Conservation (phyloP, 2,797 vertebrate species). For the Rhabdophis nuchalis region DNA sequence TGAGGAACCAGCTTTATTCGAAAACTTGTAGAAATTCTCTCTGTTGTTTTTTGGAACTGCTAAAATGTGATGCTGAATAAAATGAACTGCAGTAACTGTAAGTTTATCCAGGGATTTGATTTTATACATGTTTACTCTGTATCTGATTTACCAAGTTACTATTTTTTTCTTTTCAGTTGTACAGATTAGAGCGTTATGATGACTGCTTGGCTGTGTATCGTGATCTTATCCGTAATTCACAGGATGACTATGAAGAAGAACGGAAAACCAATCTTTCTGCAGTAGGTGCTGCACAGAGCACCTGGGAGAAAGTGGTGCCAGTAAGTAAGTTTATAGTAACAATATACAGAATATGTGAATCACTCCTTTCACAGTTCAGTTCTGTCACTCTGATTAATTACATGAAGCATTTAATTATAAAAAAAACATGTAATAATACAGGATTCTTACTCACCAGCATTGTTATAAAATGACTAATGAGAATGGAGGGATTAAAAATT, state of each 20-base stretch:
- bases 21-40: background rate
- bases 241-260: conserved; percentile 98
- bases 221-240: conserved; percentile 95
- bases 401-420: background rate
- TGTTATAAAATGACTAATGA: background rate
- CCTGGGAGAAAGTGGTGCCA: conserved; percentile 83
- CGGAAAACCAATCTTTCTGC: conserved; percentile 96
- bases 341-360: too few species aligned
- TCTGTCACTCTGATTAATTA: background rate
- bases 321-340: conserved; percentile 68
- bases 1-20: background rate
- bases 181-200: conserved; percentile 88
- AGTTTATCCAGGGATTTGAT: background rate
- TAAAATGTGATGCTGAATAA: background rate
- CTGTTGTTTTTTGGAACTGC: background rate
- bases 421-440: background rate
- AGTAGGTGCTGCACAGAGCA: conserved; percentile 90
- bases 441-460: background rate
- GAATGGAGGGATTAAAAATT: background rate
- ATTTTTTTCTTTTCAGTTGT: conserved; percentile 74
- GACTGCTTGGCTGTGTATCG: conserved; percentile 91
- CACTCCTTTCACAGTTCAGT: background rate
- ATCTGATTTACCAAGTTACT: background rate
- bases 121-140: background rate
- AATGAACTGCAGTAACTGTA: background rate